Percentiles rank a stretch among this genome's conserved stretches.
These are phyloP conservation scores for Leucozona laternaria DNA, from an alignment of 2,888 invertebrate species.

Conservation along the genomic window DNA sequence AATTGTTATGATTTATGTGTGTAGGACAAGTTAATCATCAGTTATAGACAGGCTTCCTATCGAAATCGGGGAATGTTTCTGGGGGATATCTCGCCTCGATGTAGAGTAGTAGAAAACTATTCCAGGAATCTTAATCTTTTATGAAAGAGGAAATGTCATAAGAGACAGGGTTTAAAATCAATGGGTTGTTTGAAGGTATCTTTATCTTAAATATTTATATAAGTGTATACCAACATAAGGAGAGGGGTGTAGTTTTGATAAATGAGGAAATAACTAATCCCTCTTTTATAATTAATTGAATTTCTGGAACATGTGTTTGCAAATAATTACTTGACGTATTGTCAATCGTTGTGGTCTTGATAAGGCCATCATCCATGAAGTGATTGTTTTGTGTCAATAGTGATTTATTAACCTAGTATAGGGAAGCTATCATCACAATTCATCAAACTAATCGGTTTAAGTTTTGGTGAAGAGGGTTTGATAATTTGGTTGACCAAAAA, in stretches of 20 bases:
- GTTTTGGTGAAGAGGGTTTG: conserved; percentile 1
- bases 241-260: not conserved
- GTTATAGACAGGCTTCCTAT: conserved; percentile 42
- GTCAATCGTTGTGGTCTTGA: conserved; percentile 55
- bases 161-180: not conserved
- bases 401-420: conserved; percentile 31
- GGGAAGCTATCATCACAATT: conserved; percentile 49
- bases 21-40: conserved; percentile 55
- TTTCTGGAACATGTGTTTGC: conserved; percentile 28
- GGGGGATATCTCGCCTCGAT: not conserved
- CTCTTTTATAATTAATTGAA: conserved; percentile 49
- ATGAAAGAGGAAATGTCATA: conserved; percentile 9
- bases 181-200: conserved; percentile 8
- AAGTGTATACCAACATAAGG: not conserved
- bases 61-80: not conserved
- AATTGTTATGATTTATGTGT: conserved; percentile 52
- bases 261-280: conserved; percentile 52
- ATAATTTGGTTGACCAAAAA: not conserved
- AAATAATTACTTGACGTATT: conserved; percentile 50
- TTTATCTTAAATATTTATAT: not conserved
- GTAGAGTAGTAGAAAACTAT: conserved; percentile 2
- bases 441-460: conserved; percentile 23
- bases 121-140: not conserved
- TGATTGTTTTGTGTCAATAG: conserved; percentile 56
- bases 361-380: conserved; percentile 22